These are phyloP conservation scores for Macaca mulatta DNA, from an alignment of 2,113 vertebrate species.

Conservation along the genomic window DNA sequence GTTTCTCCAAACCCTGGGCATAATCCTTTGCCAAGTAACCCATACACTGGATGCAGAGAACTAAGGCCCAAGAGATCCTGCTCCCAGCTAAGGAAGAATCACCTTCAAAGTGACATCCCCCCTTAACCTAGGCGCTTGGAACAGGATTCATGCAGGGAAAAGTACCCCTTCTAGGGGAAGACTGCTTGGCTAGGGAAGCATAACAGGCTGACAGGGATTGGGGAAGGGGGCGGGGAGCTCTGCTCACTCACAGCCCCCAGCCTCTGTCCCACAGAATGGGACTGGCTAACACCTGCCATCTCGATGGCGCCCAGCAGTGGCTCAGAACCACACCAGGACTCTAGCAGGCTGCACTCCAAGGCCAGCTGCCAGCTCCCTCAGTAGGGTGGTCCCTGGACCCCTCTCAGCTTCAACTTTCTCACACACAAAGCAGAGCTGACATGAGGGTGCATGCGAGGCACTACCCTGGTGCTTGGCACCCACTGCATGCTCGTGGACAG, in stretches of 20 bases:
- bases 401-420: background rate
- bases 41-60: background rate
- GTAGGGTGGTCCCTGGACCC: rapidly evolving
- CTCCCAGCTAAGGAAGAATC: background rate
- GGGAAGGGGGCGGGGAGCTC: background rate
- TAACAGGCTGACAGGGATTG: background rate
- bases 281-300: background rate
- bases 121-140: background rate
- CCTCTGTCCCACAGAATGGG: background rate
- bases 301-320: background rate
- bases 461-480: background rate
- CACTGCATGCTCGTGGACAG: rapidly evolving
- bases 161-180: background rate
- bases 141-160: background rate
- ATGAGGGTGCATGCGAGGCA: rapidly evolving
- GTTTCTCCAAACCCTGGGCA: conserved; percentile 11
- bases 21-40: background rate
- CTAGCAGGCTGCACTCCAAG: background rate
- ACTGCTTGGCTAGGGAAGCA: background rate
- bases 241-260: background rate
- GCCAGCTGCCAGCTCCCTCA: background rate
- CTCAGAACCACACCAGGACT: background rate
- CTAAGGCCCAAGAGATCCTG: background rate
- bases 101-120: background rate
- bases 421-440: background rate